Evolutionary conservation across 2,888 invertebrate genomes (phyloP), one percentile per base, ranked within the genome.

Genomic region (Drosophila cognata): DNA sequence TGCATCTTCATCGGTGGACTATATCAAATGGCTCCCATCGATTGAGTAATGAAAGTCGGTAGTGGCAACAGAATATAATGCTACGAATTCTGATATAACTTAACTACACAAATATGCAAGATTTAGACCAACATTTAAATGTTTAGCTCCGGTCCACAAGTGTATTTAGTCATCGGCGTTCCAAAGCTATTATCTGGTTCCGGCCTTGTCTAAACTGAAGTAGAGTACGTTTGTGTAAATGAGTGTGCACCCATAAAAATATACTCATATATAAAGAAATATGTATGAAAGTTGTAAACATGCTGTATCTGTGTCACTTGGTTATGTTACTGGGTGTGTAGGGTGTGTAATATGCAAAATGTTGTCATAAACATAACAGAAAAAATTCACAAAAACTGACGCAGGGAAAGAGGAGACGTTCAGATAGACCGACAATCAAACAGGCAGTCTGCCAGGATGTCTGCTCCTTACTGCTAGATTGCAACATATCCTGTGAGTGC

Each of bases 311-410:
- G 52, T 67, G 66, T 57, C 57, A 50, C 48, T 58, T 59, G 58
- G 29, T 33, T 57, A 29, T 29, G 29, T 13, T 21, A 29, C 36
- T 11, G 38, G 35, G 41, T 41, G 52, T 29, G 18, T 46, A 46
- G 31, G 33, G 57, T 50, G 41, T 53, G 68, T 62, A 46, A 59
- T 59, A 68, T 79, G 68, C 62, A 61, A 66, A 74, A 74, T 65
- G 59, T 52, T 69, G 69, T 66, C 74, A 75, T 76, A 79, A 75
- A 79, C 65, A 70, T 65, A 62, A 65, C 66, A 71, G 56, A 59
- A 58, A 11, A 71, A 63, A 59, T 64, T 57, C 53, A 59, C 35
- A 61, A 75, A 75, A 56, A 56, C 58, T 52, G 61, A 46, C 57
- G 25, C 50, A 21, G 55, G 25, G 33, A 33, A 25, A 28, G 6